Evolutionary conservation across 53 echinoderm and acorn worm genomes (phyloP), one percentile per base, ranked within the genome.

Genomic region (Luidia sarsii): DNA sequence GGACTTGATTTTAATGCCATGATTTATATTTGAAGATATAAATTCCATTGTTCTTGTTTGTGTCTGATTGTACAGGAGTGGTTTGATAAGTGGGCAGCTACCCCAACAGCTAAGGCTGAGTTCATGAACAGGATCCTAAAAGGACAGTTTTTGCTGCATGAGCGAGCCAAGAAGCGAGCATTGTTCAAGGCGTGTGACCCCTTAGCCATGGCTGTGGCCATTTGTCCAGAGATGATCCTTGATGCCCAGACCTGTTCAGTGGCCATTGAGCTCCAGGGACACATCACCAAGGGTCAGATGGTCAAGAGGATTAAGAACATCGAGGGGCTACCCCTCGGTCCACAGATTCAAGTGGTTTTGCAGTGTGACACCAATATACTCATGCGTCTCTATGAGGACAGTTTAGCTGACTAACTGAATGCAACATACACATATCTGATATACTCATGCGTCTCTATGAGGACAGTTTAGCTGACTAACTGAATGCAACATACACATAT

Each of bases 51-150:
- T n/a, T n/a, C n/a, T n/a, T n/a, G n/a, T n/a, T n/a, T n/a, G n/a
- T n/a, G n/a, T n/a, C n/a, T n/a, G n/a, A n/a, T 23, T 16, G 28
- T 38, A 36, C 30, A 91, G 91, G 88, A 91, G 3, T 91, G 81
- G 80, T 88, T 52, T 81, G 77, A 85, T 4, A 63, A 80, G 37
- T 81, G 79, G 60, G 29, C 32, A 5, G 57, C 57, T 0, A 84
- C 49, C 14, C 59, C 84, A 15, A 65, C 65, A 5, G 15, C 71
- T 6, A 88, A 83, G 64, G 91, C 56, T 3, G 57, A 81, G 25
- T 91, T 88, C 68, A 38, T 85, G 32, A 34, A 66, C 11, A 73
- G 65, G 39, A 81, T 91, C 64, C 81, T 80, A 16, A 13, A 39
- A 0, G 61, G 48, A 18, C 45, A 28, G 7, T 60, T 75, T 28